Base-by-base conservation (phyloP, 2,113 vertebrate species). In the Pseudonaja textilis region DNA sequence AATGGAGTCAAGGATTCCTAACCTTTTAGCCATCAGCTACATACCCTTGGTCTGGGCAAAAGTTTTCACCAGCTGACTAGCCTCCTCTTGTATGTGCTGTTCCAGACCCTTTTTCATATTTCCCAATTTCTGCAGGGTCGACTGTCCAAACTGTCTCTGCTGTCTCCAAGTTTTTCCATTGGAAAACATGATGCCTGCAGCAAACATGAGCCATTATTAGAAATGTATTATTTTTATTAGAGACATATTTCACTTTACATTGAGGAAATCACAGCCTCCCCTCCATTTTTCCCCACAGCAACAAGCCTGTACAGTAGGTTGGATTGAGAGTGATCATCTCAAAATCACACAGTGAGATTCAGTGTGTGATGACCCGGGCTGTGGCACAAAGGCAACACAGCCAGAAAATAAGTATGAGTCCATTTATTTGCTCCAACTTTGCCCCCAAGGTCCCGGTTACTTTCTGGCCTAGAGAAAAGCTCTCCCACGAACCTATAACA, bases 181-280 rank as follows among this genome's bases (percentile, higher is more conserved):
- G 85, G 96, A 96, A 89, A 95, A 96, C 89, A 95, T 92, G 54
- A 97, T 23, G 0, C 96, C 94, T 97, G 50, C 25, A 47, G 3
- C 74, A n/a, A 20, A 10, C 3, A 50, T 85, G n/a, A 57, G 57
- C 26, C 52, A 57, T 26, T 12, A 42, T 18, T 50, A 56, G 5
- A 26, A 18, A 57, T 81, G 2, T 20, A 81, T 81, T 39, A 1
- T 81, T 81, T 81, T 81, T 81, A 81, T 39, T 9, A 20, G 69
- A 81, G 34, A 8, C 34, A 8, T 39, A 39, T 39, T 20, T 34
- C 69, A 39, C 0, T n/a, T 39, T 81, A 39, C 69, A 81, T 39
- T 81, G 6, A 7, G n/a, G n/a, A 81, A 39, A 39, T 81, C n/a
- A 74, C n/a, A n/a, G 3, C 5, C 1, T 16, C 64, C 34, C 29